Evolutionary conservation across 2,113 vertebrate genomes (phyloP), one percentile per base, ranked within the genome.

Genomic region (Isurus oxyrinchus): DNA sequence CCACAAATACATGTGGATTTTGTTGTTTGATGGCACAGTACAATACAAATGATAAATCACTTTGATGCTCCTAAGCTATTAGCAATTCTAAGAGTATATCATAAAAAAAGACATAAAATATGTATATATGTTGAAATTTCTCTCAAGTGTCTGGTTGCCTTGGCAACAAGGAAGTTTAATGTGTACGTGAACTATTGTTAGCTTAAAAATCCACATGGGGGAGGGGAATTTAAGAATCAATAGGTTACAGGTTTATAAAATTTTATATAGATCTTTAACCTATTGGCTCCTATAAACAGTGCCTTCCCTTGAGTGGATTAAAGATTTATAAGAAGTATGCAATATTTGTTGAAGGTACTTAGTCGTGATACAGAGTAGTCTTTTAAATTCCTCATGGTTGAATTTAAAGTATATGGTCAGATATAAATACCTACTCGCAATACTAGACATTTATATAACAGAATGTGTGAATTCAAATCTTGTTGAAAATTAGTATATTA

Each of bases 211-310:
- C 59, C 59, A 40, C 19, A 8, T 93, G 59, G 59, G 35, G 31
- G 59, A 40, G 23, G 25, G 87, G 49, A 90, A 40, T 2, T 61
- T 63, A 21, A 93, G 21, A 93, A 61, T 91, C 57, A 91, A 19
- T n/a, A 81, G 76, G 14, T 91, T 91, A 59, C 88, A 19, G 61
- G 40, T n/a, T 23, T 63, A 63, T 93, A 63, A 63, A 63, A 93
- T 93, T 61, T 93, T 40, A 93, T 93, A 93, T 63, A 40, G 35
- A 93, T 63, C 57, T 93, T 63, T 93, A 93, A 61, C 35, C 57
- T 63, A 40, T 40, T 63, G 59, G 14, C 19, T 63, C 35, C 5
- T 93, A 8, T 63, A n/a, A 93, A 93, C 90, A 0, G 13, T 40
- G n/a, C 35, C 57, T 61, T n/a, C 59, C 90, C 57, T 63, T 93